Evolutionary conservation across 1,140 invertebrate genomes (phyloP).

Genomic region (Parasteatoda tepidariorum): DNA sequence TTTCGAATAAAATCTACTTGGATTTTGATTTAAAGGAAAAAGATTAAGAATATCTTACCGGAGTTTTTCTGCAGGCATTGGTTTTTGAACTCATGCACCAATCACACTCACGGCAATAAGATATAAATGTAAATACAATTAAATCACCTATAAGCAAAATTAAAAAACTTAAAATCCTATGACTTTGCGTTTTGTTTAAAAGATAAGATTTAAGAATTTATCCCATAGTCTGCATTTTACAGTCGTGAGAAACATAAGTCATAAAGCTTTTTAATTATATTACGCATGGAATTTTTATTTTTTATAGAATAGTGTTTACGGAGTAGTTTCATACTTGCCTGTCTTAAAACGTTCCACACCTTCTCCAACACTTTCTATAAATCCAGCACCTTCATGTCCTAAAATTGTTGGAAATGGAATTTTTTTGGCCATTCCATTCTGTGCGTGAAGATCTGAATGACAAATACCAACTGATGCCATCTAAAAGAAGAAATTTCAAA

Average conservation of each 20-base stretch:
- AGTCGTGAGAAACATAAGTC: too few species aligned
- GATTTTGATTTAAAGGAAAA: not conserved
- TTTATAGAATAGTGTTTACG: not conserved
- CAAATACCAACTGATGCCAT: slow-evolving; percentile 61
- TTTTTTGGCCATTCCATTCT: slow-evolving; percentile 10
- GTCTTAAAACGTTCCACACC: slow-evolving; percentile 86
- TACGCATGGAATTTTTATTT: too few species aligned
- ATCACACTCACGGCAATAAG: slow-evolving; percentile 95
- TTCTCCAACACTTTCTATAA: slow-evolving; percentile 95
- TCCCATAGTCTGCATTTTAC: too few species aligned
- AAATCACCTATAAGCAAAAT: slow-evolving; percentile 75
- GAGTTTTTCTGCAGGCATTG: slow-evolving; percentile 80
- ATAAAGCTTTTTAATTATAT: too few species aligned
- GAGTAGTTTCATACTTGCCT: too few species aligned
- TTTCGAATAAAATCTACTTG: too few species aligned
- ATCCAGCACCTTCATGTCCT: slow-evolving; percentile 93
- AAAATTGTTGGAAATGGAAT: slow-evolving; percentile 85
- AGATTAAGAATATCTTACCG: slow-evolving; percentile 1
- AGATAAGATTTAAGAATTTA: too few species aligned
- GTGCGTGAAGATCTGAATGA: slow-evolving; percentile 58
- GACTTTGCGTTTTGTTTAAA: too few species aligned
- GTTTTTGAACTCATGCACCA: slow-evolving; percentile 95
- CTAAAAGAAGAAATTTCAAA: slow-evolving; percentile 24
- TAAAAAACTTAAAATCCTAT: too few species aligned
- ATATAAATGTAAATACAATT: slow-evolving; percentile 94